Evolutionary conservation across 2,888 invertebrate species (phyloP).

Genomic region (Protodeltote pygarga): DNA sequence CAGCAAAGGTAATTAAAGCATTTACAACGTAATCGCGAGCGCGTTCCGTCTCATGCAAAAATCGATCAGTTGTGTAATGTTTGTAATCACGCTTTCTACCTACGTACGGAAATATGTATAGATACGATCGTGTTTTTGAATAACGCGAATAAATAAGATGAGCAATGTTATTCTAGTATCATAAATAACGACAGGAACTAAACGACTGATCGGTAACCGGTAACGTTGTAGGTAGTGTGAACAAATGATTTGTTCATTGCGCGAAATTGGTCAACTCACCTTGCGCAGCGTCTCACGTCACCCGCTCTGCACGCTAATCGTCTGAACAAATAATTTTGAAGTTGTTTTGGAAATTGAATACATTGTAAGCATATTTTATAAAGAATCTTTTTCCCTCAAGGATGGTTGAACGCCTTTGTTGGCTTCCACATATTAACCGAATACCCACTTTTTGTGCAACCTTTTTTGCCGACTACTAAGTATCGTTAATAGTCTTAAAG

Average conservation of each 20-base stretch:
- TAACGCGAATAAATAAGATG: constrained; percentile 36
- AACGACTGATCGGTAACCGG: constrained; percentile 42
- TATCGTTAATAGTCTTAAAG: constrained; percentile 37
- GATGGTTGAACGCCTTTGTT: constrained; percentile 23
- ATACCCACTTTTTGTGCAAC: constrained; percentile 42
- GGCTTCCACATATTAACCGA: constrained; percentile 31
- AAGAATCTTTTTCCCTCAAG: constrained; percentile 31
- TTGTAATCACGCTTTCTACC: constrained; percentile 64
- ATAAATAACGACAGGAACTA: constrained; percentile 41
- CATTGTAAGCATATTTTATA: constrained; percentile 27
- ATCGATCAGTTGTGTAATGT: constrained; percentile 68
- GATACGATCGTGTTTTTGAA: constrained; percentile 46
- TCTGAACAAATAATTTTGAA: constrained; percentile 66
- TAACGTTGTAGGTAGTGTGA: constrained; percentile 54
- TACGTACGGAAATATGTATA: constrained; percentile 37
- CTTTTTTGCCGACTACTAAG: constrained; percentile 35
- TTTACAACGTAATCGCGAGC: constrained; percentile 24
- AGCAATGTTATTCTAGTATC: constrained; percentile 26
- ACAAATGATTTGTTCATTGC: constrained; percentile 59
- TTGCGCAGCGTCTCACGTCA: constrained; percentile 73
- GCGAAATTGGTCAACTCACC: constrained; percentile 69
- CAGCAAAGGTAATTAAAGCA: constrained; percentile 61
- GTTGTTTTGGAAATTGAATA: constrained; percentile 51
- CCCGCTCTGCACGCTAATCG: constrained; percentile 66
- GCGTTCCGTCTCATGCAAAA: constrained; percentile 32